Evolutionary conservation across 1,140 invertebrate genomes (phyloP), one percentile per base, ranked within the genome.

Genomic region (Phthorimaea operculella): DNA sequence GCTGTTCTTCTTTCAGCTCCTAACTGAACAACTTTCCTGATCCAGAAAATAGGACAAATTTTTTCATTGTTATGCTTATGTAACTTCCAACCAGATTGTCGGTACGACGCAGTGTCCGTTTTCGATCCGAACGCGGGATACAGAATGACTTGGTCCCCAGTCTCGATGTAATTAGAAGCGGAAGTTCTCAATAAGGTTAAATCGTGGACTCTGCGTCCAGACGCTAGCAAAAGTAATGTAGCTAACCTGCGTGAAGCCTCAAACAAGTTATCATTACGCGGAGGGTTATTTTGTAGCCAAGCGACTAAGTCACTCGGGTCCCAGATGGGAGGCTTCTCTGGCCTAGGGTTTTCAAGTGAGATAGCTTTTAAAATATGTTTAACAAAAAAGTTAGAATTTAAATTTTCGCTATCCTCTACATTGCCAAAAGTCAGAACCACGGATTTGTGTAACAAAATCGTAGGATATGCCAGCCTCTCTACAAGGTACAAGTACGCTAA

Each of bases 401-500:
- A n/a, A 10, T 51, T 44, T 16, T 17, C 18, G 1, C n/a, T 33
- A 9, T n/a, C 49, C 18, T 21, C 39, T 34, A 42, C 18, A 39
- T 61, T 36, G 0, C 42, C 55, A 33, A 65, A 52, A 6, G 66
- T 68, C 2, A 53, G 39, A 49, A 68, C 50, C 2, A 58, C 62
- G 1, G 64, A 70, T 36, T 64, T 69, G 16, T 69, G 55, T 1
- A 66, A 56, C 16, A 66, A 44, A 51, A 66, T 69, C 4, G 61
- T 69, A 49, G 33, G 52, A 45, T 63, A 63, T 2, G 66, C 52
- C 6, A 69, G 47, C 8, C 56, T 57, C 34, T 49, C 16, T 18
- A 59, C 48, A 44, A 45, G 36, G 54, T 57, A 55, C 9, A 66
- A 39, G 42, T 66, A 42, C 12, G 58, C 56, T 28, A 64, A 36